phyloP scores from a whole-genome alignment of 2,113 vertebrate species.

The Leucoraja erinaceus region DNA sequence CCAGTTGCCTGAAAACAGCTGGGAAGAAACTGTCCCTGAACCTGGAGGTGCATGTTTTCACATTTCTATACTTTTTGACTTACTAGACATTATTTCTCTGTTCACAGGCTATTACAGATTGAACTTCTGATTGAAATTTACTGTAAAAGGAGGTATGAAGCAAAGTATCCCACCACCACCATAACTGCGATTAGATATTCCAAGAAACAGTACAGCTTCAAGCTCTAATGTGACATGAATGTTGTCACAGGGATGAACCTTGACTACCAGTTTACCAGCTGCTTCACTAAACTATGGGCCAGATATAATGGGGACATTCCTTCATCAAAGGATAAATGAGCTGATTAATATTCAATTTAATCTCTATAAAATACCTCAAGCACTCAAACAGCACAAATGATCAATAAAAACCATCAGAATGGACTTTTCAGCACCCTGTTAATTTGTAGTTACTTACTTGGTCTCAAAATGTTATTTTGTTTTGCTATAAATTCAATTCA shows the following conservation, averaged over 20 bases:
- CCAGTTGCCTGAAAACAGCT: too few species aligned
- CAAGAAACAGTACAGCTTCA: not conserved
- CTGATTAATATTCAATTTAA: conserved; percentile 15
- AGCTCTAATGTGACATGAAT: not conserved
- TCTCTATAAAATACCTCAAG: not conserved
- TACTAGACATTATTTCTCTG: not conserved
- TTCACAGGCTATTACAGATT: not conserved
- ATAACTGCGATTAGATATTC: not conserved
- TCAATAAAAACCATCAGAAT: conserved; percentile 1
- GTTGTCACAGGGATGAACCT: not conserved
- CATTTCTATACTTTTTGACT: too few species aligned
- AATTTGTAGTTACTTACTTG: not conserved
- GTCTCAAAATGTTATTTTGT: not conserved
- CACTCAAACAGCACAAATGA: not conserved
- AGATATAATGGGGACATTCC: not conserved
- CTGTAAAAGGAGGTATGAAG: not conserved
- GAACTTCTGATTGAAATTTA: not conserved
- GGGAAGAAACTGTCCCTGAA: too few species aligned
- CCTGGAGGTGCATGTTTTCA: too few species aligned
- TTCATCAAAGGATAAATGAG: not conserved
- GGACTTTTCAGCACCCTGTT: not conserved
- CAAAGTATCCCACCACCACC: not conserved
- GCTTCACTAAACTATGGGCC: not conserved
- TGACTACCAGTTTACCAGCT: not conserved
- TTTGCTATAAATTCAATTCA: conserved; percentile 21